Conservation (phyloP, 2,113 vertebrate genomes). For the Periophthalmodon schlosseri region DNA sequence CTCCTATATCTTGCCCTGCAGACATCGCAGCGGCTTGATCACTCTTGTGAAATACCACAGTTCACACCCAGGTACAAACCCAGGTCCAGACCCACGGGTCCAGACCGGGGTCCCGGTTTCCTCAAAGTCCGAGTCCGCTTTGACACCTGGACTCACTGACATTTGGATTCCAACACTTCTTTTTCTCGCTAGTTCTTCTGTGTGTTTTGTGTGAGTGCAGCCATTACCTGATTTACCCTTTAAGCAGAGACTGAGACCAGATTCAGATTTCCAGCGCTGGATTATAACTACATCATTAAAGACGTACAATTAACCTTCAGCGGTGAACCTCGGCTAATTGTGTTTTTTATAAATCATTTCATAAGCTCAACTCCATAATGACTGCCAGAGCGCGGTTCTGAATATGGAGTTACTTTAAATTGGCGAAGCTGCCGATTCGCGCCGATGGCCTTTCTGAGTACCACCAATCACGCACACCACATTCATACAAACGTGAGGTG, state of each 20-base stretch:
- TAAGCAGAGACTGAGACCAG: background rate
- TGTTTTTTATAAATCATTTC: background rate
- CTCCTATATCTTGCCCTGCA: slow-evolving; percentile 12
- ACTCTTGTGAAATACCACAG: slow-evolving; percentile 52
- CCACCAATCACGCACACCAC: no score
- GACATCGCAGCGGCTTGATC: slow-evolving; percentile 26
- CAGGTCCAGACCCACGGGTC: slow-evolving; percentile 2
- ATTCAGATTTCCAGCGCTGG: background rate
- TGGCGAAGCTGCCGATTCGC: no score
- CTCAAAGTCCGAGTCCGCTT: slow-evolving; percentile 10
- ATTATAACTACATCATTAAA: background rate
- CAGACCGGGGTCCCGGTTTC: slow-evolving; percentile 34
- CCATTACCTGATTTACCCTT: slow-evolving; percentile 6
- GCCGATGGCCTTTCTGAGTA: no score
- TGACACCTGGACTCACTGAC: slow-evolving; percentile 52
- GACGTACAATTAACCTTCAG: background rate
- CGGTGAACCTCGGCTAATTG: background rate
- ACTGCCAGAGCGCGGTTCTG: background rate
- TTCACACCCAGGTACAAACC: background rate
- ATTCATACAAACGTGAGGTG: no score
- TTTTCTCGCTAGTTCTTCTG: background rate
- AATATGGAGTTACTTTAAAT: background rate
- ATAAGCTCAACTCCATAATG: background rate
- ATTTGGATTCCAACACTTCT: slow-evolving; percentile 48
- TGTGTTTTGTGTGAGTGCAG: background rate